These are phyloP conservation scores for Neostethus bicornis DNA, from an alignment of 2,797 vertebrate genomes.

Conservation along the genomic window DNA sequence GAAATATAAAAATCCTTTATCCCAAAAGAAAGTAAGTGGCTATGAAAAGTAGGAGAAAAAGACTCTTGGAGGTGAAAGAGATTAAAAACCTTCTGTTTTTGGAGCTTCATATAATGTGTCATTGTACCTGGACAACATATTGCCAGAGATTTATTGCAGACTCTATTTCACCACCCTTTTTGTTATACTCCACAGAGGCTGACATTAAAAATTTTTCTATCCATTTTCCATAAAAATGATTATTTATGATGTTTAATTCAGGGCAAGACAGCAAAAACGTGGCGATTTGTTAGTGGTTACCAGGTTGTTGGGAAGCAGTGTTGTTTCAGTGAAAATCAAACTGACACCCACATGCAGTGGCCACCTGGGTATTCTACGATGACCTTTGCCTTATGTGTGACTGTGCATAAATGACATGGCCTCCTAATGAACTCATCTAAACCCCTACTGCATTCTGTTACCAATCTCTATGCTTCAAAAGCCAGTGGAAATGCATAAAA, in stretches of 20 bases:
- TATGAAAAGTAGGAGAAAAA: conserved; percentile 38
- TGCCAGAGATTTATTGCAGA: conserved; percentile 35
- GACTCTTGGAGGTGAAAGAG: conserved; percentile 12
- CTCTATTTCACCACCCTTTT: conserved; percentile 41
- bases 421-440: conserved; percentile 77
- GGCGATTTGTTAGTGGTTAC: conserved; percentile 41
- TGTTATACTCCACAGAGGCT: conserved; percentile 33
- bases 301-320: conserved; percentile 32
- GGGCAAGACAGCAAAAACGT: conserved; percentile 25
- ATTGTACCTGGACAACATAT: conserved; percentile 53
- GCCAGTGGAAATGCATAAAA: conserved; percentile 21
- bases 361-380: conserved; percentile 73
- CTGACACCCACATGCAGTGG: conserved; percentile 66
- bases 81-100: conserved; percentile 37
- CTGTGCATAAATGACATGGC: conserved; percentile 74
- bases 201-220: conserved; percentile 19
- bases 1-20: conserved; percentile 13
- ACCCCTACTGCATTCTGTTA: conserved; percentile 51
- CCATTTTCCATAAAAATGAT: not conserved
- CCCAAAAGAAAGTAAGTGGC: not conserved
- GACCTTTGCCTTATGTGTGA: conserved; percentile 73
- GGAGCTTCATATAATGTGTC: conserved; percentile 20
- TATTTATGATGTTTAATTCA: conserved; percentile 28
- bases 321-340: conserved; percentile 66
- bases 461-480: conserved; percentile 44